Percentiles rank a stretch among this genome's conserved stretches.
phyloP scores from a whole-genome alignment of 2,888 invertebrate species.

The Scaptodrosophila latifasciaeformis region DNA sequence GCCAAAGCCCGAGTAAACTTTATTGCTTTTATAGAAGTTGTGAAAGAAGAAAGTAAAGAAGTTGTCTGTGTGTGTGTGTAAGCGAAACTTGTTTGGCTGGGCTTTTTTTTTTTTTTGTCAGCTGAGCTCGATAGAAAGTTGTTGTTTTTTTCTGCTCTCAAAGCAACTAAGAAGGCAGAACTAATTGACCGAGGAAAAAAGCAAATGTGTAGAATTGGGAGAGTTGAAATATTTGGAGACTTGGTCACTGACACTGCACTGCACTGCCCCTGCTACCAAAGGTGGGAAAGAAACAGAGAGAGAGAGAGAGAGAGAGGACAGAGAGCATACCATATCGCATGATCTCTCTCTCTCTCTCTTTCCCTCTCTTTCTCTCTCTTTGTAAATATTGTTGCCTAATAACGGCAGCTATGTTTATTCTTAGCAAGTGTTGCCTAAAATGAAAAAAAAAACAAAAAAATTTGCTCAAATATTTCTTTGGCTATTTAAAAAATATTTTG shows the following conservation, averaged over 20 bases:
- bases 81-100: background rate
- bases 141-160: background rate
- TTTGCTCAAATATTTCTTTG: too few species aligned
- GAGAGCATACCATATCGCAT: too few species aligned
- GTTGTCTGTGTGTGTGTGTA: background rate
- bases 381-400: too few species aligned
- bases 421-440: too few species aligned
- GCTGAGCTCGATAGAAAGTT: conserved; percentile 3
- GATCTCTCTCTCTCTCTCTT: conserved; percentile 2
- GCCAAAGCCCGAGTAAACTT: too few species aligned
- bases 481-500: conserved; percentile 1
- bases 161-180: too few species aligned
- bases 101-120: background rate
- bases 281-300: background rate
- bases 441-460: too few species aligned
- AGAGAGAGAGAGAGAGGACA: background rate
- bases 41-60: conserved; percentile 7
- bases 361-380: background rate
- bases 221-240: background rate
- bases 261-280: background rate
- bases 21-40: conserved; percentile 7
- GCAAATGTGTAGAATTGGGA: background rate
- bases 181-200: too few species aligned
- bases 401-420: too few species aligned
- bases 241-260: background rate